Percentiles rank a stretch among this genome's conserved stretches.
These are phyloP conservation scores for Pogonognathellus flavescens DNA, from an alignment of 1,140 invertebrate genomes.

Conservation along the genomic window DNA sequence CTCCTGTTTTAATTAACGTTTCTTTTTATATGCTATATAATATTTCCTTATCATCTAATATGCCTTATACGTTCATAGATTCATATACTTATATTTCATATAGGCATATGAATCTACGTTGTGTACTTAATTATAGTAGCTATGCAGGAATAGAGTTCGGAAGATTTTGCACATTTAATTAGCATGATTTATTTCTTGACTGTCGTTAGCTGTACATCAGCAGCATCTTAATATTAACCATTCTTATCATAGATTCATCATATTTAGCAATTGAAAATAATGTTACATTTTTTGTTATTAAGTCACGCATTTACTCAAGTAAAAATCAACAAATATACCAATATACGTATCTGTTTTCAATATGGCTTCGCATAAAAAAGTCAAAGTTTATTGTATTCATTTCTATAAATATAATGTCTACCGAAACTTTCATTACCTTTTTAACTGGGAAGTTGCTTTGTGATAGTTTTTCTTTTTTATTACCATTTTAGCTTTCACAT, in stretches of 20 bases:
- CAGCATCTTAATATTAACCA: background rate
- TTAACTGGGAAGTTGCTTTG: conserved; percentile 1
- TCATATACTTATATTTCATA: no score
- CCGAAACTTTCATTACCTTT: conserved; percentile 7
- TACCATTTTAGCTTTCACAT: no score
- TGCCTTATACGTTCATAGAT: no score
- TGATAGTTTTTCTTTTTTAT: background rate
- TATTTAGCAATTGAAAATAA: conserved; percentile 35
- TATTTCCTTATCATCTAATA: no score
- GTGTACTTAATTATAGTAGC: background rate
- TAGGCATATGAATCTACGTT: background rate
- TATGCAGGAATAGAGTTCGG: no score
- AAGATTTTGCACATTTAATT: no score
- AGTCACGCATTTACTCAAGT: conserved; percentile 38
- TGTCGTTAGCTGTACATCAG: background rate
- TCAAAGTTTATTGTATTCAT: conserved; percentile 32
- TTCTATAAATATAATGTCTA: conserved; percentile 29
- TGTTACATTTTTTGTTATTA: conserved; percentile 34
- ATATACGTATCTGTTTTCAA: conserved; percentile 27
- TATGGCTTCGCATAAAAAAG: conserved; percentile 46
- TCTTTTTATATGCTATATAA: no score
- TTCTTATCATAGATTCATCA: background rate
- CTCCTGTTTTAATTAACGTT: no score
- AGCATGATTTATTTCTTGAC: background rate
- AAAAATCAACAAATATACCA: conserved; percentile 46